phyloP scores from a whole-genome alignment of 1,140 invertebrate species.

The Caerostris extrusa region DNA sequence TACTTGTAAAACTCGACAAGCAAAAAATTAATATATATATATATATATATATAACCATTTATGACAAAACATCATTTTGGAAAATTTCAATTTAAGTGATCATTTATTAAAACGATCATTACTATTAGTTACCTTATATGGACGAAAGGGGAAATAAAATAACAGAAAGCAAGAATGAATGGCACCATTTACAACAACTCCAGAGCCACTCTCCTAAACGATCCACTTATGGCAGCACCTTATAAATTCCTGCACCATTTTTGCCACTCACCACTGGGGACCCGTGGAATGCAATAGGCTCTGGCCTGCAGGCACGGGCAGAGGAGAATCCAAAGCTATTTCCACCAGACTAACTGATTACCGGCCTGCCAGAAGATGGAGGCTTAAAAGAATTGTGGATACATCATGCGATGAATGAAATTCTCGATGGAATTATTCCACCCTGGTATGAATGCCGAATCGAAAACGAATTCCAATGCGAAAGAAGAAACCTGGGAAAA shows the following conservation, averaged over 20 bases:
- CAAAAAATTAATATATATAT: too few species aligned
- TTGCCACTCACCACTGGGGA: neutral
- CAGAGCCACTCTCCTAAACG: neutral
- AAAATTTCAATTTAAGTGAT: too few species aligned
- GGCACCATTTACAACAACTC: neutral
- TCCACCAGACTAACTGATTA: slow-evolving; percentile 49
- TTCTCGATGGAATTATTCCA: slow-evolving; percentile 49
- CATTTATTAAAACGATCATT: too few species aligned
- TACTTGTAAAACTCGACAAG: too few species aligned
- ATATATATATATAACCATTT: too few species aligned
- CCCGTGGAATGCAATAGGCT: slow-evolving; percentile 40
- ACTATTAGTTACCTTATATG: too few species aligned
- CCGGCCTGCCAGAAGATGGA: slow-evolving; percentile 14
- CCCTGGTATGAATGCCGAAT: neutral
- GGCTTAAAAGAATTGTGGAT: slow-evolving; percentile 53
- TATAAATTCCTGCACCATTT: neutral
- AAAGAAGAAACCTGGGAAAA: neutral
- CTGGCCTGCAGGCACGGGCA: neutral
- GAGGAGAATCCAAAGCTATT: slow-evolving; percentile 30
- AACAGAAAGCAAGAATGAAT: too few species aligned
- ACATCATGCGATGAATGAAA: slow-evolving; percentile 59
- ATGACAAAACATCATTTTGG: too few species aligned
- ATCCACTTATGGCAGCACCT: neutral
- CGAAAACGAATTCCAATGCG: slow-evolving; percentile 19
- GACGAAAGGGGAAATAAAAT: too few species aligned